These are phyloP conservation scores for Phylloscopus trochiloides DNA, from an alignment of 2,113 vertebrate species.

Conservation along the genomic window DNA sequence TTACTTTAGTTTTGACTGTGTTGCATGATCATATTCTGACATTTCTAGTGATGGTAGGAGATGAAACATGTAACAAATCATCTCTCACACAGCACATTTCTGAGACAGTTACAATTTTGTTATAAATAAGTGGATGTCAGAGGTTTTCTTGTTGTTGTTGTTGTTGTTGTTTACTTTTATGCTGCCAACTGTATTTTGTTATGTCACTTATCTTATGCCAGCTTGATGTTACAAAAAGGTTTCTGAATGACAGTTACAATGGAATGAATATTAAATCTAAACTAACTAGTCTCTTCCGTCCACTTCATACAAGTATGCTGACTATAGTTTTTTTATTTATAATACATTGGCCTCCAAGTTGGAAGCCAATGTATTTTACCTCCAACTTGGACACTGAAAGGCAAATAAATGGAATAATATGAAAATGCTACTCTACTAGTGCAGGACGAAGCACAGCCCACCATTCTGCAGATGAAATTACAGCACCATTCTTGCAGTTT, in stretches of 20 bases:
- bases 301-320: background rate
- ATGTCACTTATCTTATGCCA: conserved; percentile 1
- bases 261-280: background rate
- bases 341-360: background rate
- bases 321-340: background rate
- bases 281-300: background rate
- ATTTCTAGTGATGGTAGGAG: background rate
- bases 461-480: background rate
- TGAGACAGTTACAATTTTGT: background rate
- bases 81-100: background rate
- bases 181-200: background rate
- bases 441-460: background rate
- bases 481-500: background rate
- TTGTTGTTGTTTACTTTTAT: background rate
- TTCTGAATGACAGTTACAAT: background rate
- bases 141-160: background rate
- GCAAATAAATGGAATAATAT: background rate
- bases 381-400: background rate
- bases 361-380: background rate
- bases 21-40: background rate
- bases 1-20: background rate
- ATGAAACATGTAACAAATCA: background rate
- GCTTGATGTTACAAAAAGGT: background rate
- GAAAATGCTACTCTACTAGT: background rate
- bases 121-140: background rate